Evolutionary conservation across 1,140 invertebrate species (phyloP).

Genomic region (Acromyrmex charruanus): DNA sequence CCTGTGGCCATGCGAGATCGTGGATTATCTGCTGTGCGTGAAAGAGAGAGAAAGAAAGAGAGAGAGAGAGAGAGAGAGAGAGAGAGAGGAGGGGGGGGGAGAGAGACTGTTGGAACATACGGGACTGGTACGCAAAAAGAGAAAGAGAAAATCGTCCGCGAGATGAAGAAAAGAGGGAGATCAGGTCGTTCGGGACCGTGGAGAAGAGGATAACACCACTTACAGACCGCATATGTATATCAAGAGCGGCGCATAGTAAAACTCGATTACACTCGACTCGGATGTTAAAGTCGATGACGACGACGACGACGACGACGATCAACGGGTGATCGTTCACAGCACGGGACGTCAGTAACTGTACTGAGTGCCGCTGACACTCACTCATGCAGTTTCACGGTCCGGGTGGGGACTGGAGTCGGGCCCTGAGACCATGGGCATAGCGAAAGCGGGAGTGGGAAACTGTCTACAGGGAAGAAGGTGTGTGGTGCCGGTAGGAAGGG

Average conservation of each 20-base stretch:
- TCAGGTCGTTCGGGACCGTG: background rate
- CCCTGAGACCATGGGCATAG: constrained; percentile 61
- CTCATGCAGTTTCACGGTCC: constrained; percentile 74
- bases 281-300: constrained; percentile 25
- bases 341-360: constrained; percentile 84
- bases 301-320: constrained; percentile 50
- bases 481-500: background rate
- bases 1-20: constrained; percentile 51
- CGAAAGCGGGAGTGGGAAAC: constrained; percentile 64
- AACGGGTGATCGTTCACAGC: constrained; percentile 73
- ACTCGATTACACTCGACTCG: constrained; percentile 29
- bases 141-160: constrained; percentile 55
- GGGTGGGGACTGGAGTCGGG: constrained; percentile 74
- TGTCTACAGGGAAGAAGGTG: constrained; percentile 52
- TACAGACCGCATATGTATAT: constrained; percentile 73
- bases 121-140: constrained; percentile 56
- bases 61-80: constrained; percentile 57
- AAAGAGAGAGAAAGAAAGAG: constrained; percentile 59
- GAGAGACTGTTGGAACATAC: constrained; percentile 43
- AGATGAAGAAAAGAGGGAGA: constrained; percentile 62
- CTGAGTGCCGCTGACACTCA: constrained; percentile 81
- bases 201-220: constrained; percentile 58
- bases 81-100: constrained; percentile 12
- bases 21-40: constrained; percentile 21
- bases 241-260: constrained; percentile 67